phyloP scores from a whole-genome alignment of 2,797 vertebrate species.

The Ctenosaura bakeri region DNA sequence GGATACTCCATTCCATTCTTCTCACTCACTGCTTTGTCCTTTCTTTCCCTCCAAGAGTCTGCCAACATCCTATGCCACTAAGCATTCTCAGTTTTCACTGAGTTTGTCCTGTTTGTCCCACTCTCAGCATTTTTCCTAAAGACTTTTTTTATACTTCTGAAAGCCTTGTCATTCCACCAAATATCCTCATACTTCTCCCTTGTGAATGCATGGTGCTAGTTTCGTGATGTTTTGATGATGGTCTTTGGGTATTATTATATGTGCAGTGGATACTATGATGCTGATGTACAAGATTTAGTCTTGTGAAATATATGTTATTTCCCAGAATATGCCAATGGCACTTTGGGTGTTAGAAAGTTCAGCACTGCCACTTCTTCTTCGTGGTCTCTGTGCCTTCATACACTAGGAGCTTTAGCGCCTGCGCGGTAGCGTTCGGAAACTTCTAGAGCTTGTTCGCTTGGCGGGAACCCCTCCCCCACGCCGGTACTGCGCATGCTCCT shows the following conservation, averaged over 20 bases:
- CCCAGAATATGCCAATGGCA: conserved; percentile 26
- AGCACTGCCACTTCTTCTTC: conserved; percentile 27
- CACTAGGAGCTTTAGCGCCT: no score
- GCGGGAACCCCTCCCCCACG: no score
- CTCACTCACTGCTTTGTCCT: neutral
- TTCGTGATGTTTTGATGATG: neutral
- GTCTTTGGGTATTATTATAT: neutral
- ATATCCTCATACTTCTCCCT: neutral
- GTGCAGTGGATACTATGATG: neutral
- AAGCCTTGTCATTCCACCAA: neutral
- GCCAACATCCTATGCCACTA: neutral
- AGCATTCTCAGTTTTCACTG: neutral
- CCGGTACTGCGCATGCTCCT: no score
- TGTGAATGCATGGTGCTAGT: neutral
- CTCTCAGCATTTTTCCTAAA: neutral
- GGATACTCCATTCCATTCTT: neutral
- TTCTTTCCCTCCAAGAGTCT: neutral
- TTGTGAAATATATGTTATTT: neutral
- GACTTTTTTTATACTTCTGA: neutral
- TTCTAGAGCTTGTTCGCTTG: no score
- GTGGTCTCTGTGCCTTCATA: no score
- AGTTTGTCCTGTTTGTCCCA: neutral
- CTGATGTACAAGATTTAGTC: neutral
- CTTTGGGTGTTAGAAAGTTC: conserved; percentile 22
- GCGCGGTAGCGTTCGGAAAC: no score